These are phyloP conservation scores for Campoletis sonorensis DNA, from an alignment of 1,140 invertebrate genomes.

Conservation along the genomic window DNA sequence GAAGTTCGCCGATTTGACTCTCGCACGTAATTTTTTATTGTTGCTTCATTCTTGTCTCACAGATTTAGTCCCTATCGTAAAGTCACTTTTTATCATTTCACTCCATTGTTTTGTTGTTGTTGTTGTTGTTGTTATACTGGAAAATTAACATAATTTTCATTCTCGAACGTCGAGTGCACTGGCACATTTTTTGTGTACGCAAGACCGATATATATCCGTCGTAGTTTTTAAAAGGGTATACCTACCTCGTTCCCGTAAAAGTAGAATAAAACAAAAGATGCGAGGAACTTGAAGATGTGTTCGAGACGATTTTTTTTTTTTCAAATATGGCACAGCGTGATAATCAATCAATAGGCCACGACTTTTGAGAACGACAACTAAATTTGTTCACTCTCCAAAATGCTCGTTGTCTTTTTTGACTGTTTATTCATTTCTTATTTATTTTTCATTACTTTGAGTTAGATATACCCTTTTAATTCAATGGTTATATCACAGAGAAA, in stretches of 20 bases:
- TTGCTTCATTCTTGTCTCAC: neutral
- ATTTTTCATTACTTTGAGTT: slow-evolving; percentile 18
- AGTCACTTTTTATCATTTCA: neutral
- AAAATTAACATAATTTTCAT: slow-evolving; percentile 23
- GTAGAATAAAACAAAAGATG: slow-evolving; percentile 4
- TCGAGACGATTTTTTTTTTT: slow-evolving; percentile 1
- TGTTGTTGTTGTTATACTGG: too few relatives aligned
- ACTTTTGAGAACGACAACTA: slow-evolving; percentile 31
- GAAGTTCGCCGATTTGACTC: slow-evolving; percentile 37
- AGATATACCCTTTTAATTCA: slow-evolving; percentile 41
- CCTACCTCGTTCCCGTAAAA: slow-evolving; percentile 27
- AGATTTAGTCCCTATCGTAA: slow-evolving; percentile 25
- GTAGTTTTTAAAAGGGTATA: slow-evolving; percentile 36
- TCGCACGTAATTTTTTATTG: neutral
- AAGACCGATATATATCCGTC: slow-evolving; percentile 16
- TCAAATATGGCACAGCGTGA: slow-evolving; percentile 17
- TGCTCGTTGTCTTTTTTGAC: slow-evolving; percentile 13
- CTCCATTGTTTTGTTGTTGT: neutral
- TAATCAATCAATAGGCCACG: slow-evolving; percentile 4
- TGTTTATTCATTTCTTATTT: slow-evolving; percentile 6
- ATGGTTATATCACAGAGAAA: slow-evolving; percentile 65
- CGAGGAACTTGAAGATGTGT: neutral
- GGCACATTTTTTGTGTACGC: slow-evolving; percentile 28
- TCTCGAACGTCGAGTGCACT: slow-evolving; percentile 35
- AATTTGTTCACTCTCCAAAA: slow-evolving; percentile 20